Conservation (phyloP, 2,888 invertebrate genomes). For the Machimus atricapillus region DNA sequence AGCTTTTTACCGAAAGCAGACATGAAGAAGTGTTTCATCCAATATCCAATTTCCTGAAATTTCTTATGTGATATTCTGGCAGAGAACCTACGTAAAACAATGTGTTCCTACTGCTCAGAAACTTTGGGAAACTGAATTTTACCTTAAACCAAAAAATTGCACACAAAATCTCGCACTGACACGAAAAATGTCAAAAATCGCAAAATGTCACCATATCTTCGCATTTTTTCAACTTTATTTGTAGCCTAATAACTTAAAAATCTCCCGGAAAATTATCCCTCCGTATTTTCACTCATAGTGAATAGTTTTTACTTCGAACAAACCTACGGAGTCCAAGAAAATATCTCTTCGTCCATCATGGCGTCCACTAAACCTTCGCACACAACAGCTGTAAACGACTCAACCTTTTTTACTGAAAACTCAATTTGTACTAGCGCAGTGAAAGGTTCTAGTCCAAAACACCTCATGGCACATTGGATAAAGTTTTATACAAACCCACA, state of each 20-base stretch:
- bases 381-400: constrained; percentile 39
- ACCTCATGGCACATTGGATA: neutral
- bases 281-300: constrained; percentile 49
- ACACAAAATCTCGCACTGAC: constrained; percentile 10
- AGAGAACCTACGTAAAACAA: neutral
- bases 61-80: neutral
- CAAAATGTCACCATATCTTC: constrained; percentile 3
- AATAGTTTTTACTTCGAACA: constrained; percentile 49
- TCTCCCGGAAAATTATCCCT: neutral
- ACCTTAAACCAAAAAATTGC: neutral
- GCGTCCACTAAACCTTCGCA: constrained; percentile 60
- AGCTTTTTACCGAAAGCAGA: neutral
- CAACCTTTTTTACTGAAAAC: neutral
- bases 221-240: constrained; percentile 1
- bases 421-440: neutral
- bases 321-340: constrained; percentile 33
- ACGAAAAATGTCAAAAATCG: constrained; percentile 17
- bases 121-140: neutral
- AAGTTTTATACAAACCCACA: neutral
- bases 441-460: neutral
- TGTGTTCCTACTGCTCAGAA: neutral
- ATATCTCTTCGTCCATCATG: constrained; percentile 55
- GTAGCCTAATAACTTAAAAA: neutral
- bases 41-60: neutral
- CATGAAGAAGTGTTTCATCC: neutral